Evolutionary conservation across 1,140 invertebrate species (phyloP).

Genomic region (Listronotus bonariensis): DNA sequence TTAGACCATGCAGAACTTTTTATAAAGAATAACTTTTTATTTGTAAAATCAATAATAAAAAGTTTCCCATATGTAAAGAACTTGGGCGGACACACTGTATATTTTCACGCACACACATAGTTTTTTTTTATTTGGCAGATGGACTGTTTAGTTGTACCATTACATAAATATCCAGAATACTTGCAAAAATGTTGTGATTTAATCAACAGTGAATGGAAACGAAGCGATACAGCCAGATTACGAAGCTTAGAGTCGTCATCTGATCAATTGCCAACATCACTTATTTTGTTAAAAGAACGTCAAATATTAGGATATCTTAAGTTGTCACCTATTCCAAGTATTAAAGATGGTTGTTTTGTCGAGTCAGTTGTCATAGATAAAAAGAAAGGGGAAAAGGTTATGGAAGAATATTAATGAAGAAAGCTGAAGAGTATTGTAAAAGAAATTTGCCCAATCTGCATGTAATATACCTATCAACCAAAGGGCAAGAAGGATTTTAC

Average conservation of each 20-base stretch:
- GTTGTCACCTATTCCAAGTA: slow-evolving; percentile 68
- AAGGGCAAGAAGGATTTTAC: slow-evolving; percentile 78
- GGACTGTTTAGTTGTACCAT: slow-evolving; percentile 61
- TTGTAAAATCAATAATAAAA: too few species aligned
- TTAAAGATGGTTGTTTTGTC: slow-evolving; percentile 70
- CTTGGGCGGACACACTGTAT: too few species aligned
- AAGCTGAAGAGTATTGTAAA: slow-evolving; percentile 71
- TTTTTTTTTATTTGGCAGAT: slow-evolving; percentile 25
- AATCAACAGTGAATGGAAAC: slow-evolving; percentile 80
- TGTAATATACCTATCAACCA: slow-evolving; percentile 74
- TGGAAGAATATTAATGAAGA: slow-evolving; percentile 71
- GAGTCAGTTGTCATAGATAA: slow-evolving; percentile 78
- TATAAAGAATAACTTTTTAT: too few species aligned
- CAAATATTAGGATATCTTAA: slow-evolving; percentile 76
- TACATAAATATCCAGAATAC: slow-evolving; percentile 72
- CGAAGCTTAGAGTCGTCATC: slow-evolving; percentile 70
- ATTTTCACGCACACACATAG: too few species aligned
- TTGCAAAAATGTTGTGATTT: slow-evolving; percentile 70
- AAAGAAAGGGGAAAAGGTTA: slow-evolving; percentile 71
- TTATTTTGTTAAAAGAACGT: slow-evolving; percentile 66
- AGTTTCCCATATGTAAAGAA: too few species aligned
- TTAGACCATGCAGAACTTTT: too few species aligned
- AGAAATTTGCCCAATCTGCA: slow-evolving; percentile 61
- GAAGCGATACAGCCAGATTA: slow-evolving; percentile 74
- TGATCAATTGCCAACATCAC: slow-evolving; percentile 71